A percentile compares a stretch with the other conserved stretches of the same genome.
These are phyloP conservation scores for Varanus salvator DNA, from an alignment of 2,113 vertebrate species.

Conservation along the genomic window DNA sequence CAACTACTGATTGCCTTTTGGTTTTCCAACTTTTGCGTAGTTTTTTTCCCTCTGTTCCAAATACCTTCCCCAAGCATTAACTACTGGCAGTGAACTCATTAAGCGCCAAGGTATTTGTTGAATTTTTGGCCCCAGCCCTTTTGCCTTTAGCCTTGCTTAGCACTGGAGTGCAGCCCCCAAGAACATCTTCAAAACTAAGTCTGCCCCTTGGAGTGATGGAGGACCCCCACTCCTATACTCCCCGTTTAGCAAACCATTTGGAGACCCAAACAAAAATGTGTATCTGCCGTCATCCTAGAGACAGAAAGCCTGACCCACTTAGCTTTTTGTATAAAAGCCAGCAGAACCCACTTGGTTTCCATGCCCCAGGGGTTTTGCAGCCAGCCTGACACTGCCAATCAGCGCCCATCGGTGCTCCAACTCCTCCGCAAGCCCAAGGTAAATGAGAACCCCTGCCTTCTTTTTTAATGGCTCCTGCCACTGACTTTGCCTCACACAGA, in stretches of 20 bases:
- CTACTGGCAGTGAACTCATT: too few relatives aligned
- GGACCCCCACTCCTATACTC: too few relatives aligned
- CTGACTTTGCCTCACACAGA: accelerated
- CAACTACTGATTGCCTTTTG: too few relatives aligned
- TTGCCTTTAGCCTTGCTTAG: too few relatives aligned
- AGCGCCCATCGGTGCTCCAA: background rate
- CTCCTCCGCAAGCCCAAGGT: background rate
- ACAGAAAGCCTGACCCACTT: conserved; percentile 3
- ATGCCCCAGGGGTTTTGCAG: accelerated
- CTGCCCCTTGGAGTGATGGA: too few relatives aligned
- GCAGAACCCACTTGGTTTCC: background rate
- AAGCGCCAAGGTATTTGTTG: too few relatives aligned
- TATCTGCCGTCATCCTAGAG: background rate
- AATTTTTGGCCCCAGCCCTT: too few relatives aligned
- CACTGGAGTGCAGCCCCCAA: too few relatives aligned
- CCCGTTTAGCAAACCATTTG: accelerated
- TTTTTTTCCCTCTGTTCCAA: too few relatives aligned
- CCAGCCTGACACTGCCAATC: conserved; percentile 29
- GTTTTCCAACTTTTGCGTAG: too few relatives aligned
- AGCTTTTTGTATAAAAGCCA: conserved; percentile 31
- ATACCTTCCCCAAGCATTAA: too few relatives aligned
- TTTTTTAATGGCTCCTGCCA: background rate
- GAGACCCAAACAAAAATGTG: conserved; percentile 34
- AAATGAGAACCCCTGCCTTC: conserved; percentile 37
- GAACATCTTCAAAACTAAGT: too few relatives aligned